Evolutionary conservation across 2,113 vertebrate genomes (phyloP).

Genomic region (Lepisosteus osseus): DNA sequence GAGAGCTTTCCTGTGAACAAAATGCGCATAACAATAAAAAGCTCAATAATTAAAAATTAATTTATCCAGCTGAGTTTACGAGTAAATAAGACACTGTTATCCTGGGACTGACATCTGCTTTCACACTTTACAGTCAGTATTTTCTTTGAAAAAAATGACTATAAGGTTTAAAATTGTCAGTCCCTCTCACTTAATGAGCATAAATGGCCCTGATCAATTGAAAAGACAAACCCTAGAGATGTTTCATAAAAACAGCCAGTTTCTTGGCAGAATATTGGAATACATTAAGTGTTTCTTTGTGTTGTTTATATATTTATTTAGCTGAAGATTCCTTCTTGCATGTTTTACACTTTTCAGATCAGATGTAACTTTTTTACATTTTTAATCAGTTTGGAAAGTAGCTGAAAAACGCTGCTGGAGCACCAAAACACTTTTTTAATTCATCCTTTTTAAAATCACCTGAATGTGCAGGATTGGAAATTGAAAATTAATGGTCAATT

Average conservation of each 20-base stretch:
- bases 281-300: slow-evolving; percentile 12
- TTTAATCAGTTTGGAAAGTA: no score
- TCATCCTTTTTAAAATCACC: no score
- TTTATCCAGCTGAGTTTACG: slow-evolving; percentile 1
- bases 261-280: slow-evolving; percentile 20
- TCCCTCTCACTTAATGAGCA: slow-evolving; percentile 20
- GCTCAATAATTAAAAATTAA: background rate
- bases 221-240: slow-evolving; percentile 7
- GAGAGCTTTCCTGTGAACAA: slow-evolving; percentile 1
- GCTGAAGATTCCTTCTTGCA: no score
- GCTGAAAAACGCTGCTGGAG: no score
- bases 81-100: background rate
- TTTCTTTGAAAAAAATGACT: slow-evolving; percentile 12
- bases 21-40: background rate
- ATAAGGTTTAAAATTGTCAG: slow-evolving; percentile 10
- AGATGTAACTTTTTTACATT: no score
- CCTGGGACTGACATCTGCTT: background rate
- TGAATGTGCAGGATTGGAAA: no score
- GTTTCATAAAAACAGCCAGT: slow-evolving; percentile 7
- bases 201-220: slow-evolving; percentile 21
- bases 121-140: slow-evolving; percentile 1
- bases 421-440: no score
- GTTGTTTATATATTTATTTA: slow-evolving; percentile 10
- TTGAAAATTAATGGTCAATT: no score
- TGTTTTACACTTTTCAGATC: no score